These are phyloP conservation scores for Canis aureus DNA, from an alignment of 2,113 vertebrate genomes.

Conservation along the genomic window DNA sequence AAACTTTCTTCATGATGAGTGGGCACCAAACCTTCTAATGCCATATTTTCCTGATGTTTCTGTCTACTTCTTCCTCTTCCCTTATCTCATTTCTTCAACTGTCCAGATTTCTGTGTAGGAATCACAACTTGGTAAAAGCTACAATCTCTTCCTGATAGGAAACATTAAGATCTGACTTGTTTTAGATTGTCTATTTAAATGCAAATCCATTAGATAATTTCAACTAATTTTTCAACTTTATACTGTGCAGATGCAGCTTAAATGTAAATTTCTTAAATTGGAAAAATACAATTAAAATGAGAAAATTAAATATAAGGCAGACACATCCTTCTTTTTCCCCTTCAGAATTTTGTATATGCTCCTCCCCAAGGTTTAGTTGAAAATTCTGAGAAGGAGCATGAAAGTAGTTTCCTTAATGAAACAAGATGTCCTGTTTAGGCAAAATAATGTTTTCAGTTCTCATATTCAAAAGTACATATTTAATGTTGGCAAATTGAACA, in stretches of 20 bases:
- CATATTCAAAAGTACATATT: constrained; percentile 13
- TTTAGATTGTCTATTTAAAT: constrained; percentile 48
- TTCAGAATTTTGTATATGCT: not conserved
- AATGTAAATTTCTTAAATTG: constrained; percentile 49
- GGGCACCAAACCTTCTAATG: not conserved
- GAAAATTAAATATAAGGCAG: constrained; percentile 38
- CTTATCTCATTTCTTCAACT: constrained; percentile 14
- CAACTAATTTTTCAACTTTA: constrained; percentile 14
- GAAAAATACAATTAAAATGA: constrained; percentile 54
- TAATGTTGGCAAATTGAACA: not conserved
- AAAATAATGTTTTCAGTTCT: constrained; percentile 38
- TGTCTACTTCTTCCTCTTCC: not conserved
- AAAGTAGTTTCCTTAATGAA: constrained; percentile 49
- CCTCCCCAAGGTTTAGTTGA: not conserved
- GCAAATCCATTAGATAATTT: constrained; percentile 38
- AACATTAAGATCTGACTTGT: not conserved
- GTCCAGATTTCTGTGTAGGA: not conserved
- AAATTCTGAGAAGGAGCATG: constrained; percentile 1
- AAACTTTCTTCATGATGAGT: constrained; percentile 6
- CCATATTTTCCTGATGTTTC: not conserved
- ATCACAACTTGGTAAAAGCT: not conserved
- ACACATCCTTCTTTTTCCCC: not conserved
- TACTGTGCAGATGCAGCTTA: not conserved
- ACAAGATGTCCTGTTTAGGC: constrained; percentile 16
- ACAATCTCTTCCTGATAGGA: not conserved